Percentiles rank a stretch among this genome's conserved stretches.
Evolutionary conservation across 2,797 vertebrate species (phyloP).

Genomic region (Pygocentrus nattereri): DNA sequence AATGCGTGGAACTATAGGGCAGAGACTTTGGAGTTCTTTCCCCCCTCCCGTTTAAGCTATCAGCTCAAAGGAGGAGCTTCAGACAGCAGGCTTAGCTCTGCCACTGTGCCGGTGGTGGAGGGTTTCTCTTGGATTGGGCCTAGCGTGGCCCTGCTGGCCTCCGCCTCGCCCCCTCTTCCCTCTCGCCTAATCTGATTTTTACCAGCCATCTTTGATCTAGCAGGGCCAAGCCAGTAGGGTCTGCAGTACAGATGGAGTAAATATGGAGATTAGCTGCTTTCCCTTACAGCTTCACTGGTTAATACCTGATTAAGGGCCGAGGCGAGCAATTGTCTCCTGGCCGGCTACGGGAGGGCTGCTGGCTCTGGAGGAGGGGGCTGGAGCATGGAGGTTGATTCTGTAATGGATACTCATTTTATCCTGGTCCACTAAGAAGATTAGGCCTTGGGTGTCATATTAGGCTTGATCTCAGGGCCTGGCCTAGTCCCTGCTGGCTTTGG

Average conservation of each 20-base stretch:
- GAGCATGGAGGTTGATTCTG: conserved; percentile 94
- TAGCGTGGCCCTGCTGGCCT: conserved; percentile 78
- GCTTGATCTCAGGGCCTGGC: conserved; percentile 90
- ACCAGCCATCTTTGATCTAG: conserved; percentile 93
- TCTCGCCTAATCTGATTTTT: conserved; percentile 93
- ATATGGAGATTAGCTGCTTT: conserved; percentile 96
- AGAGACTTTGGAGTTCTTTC: conserved; percentile 24
- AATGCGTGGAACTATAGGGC: conserved; percentile 22
- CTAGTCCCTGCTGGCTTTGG: conserved; percentile 88
- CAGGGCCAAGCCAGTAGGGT: conserved; percentile 86
- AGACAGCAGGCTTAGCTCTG: conserved; percentile 52
- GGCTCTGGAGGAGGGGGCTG: conserved; percentile 73
- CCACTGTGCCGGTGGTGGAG: conserved; percentile 61
- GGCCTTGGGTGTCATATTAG: conserved; percentile 96
- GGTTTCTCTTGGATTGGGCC: conserved; percentile 70
- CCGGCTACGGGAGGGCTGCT: conserved; percentile 89
- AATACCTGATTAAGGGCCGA: conserved; percentile 97
- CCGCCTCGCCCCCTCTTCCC: conserved; percentile 72
- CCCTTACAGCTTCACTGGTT: conserved; percentile 92
- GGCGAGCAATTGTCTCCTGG: conserved; percentile 92
- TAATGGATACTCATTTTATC: conserved; percentile 99
- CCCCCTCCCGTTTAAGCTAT: conserved; percentile 31
- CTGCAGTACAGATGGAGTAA: conserved; percentile 94
- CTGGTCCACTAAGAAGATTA: conserved; percentile 99
- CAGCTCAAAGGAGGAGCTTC: conserved; percentile 53